Evolutionary conservation across 2,113 vertebrate genomes (phyloP), one percentile per base, ranked within the genome.

Genomic region (Lagopus muta): DNA sequence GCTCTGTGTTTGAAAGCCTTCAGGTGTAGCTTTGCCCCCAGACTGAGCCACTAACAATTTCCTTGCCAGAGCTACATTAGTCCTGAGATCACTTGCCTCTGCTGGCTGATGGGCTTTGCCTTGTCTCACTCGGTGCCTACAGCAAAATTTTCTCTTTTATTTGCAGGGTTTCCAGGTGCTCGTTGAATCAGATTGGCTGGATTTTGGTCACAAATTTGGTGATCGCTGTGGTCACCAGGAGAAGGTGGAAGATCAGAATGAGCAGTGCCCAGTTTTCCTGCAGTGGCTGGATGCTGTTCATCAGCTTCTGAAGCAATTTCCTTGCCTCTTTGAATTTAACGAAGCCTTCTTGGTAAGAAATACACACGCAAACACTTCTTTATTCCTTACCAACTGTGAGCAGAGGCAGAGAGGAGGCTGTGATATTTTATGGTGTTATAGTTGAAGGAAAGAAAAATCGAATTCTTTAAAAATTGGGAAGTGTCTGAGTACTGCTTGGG

Each of bases 251-350:
- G 99, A 99, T 61, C 98, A 99, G 92, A 99, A 98, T 0, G 99
- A 99, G 95, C 99, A 99, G 95, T 99, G 99, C 89, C 99, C 99
- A 0, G 99, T 99, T 93, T 99, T 99, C 95, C 98, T 99, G 81
- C 99, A 99, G 98, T 99, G 99, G 99, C 97, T 99, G 38, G 99
- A 99, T 97, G 99, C 99, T 22, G 97, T 99, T 57, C 99, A 99
- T 96, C 99, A 99, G 98, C 98, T 99, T 92, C 98, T 99, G 94
- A 99, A 99, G 95, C 99, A 99, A 97, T 99, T 99, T 95, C 99
- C 99, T 80, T 99, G 99, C 95, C 97, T 99, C 78, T 99, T 99
- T 18, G 99, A 99, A 98, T 99, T 99, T 97, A 99, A 99, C 0
- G 99, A 99, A 97, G 98, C 99, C 81, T 99, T 99, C 97, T 96